These are phyloP conservation scores for Thunnus thynnus DNA, from an alignment of 2,113 vertebrate genomes.

Conservation along the genomic window DNA sequence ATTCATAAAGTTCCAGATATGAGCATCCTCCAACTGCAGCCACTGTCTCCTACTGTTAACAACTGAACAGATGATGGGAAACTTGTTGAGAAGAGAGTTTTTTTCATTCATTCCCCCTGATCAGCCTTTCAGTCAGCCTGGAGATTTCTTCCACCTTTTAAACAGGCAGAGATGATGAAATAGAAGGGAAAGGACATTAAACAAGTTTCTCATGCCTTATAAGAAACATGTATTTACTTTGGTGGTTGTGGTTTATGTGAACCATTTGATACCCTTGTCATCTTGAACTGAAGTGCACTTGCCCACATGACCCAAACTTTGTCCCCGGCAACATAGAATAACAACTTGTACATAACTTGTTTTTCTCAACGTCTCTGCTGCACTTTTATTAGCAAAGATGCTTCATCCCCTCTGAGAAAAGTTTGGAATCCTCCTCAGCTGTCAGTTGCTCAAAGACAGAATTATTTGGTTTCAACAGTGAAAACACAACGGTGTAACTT, in stretches of 20 bases:
- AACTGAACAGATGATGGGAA: not conserved
- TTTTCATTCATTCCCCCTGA: not conserved
- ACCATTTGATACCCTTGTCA: no score
- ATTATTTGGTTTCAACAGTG: no score
- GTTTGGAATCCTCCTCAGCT: not conserved
- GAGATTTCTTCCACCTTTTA: not conserved
- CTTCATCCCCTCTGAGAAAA: no score
- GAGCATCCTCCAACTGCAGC: not conserved
- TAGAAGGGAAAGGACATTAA: no score
- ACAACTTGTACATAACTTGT: no score
- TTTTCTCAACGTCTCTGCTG: not conserved
- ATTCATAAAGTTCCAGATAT: conserved; percentile 4
- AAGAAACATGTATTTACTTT: no score
- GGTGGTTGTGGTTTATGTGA: no score
- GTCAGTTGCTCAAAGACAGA: not conserved
- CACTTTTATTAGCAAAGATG: not conserved
- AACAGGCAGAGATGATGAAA: not conserved
- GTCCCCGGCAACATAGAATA: no score
- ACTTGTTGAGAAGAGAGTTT: not conserved
- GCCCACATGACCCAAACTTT: no score
- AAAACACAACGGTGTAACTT: not conserved
- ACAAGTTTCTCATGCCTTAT: no score
- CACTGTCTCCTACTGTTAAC: not conserved
- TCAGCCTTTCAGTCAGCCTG: not conserved
- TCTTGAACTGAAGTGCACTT: no score